phyloP scores from a whole-genome alignment of 2,113 vertebrate species.

The Rostratula benghalensis region DNA sequence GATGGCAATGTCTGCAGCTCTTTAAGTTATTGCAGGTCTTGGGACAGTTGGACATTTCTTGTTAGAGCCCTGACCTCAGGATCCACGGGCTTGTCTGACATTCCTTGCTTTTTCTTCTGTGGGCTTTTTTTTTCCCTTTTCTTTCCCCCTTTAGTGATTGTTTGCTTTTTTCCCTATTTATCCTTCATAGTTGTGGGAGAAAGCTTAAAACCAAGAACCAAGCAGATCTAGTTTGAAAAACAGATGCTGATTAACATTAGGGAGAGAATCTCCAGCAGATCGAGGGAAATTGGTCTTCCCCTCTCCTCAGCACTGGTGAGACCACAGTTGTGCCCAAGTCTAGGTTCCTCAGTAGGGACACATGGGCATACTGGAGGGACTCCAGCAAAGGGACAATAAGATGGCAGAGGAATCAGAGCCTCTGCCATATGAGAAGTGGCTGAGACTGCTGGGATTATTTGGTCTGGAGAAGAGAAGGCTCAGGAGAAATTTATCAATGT shows the following conservation, averaged over 20 bases:
- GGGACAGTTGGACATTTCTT: neutral
- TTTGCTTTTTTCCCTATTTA: neutral
- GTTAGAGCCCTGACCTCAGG: neutral
- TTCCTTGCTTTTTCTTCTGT: neutral
- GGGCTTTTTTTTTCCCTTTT: too few relatives aligned
- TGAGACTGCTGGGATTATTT: neutral
- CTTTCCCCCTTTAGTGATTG: neutral
- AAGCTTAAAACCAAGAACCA: neutral
- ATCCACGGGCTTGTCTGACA: neutral
- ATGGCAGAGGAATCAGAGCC: neutral
- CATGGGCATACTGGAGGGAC: neutral
- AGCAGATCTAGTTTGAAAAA: neutral
- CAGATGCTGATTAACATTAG: neutral
- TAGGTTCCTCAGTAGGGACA: neutral
- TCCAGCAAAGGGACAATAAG: neutral
- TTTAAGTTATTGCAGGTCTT: neutral
- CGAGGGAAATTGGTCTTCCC: rapidly evolving
- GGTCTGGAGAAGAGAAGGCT: neutral
- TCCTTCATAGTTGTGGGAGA: neutral
- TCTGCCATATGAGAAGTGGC: neutral
- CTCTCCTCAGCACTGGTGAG: neutral
- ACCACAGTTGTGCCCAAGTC: neutral
- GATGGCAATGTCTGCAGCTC: neutral
- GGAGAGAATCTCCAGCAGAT: neutral
- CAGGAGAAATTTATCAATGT: neutral